These are phyloP conservation scores for Molossus alvarezi DNA, from an alignment of 2,797 vertebrate genomes.

Conservation along the genomic window DNA sequence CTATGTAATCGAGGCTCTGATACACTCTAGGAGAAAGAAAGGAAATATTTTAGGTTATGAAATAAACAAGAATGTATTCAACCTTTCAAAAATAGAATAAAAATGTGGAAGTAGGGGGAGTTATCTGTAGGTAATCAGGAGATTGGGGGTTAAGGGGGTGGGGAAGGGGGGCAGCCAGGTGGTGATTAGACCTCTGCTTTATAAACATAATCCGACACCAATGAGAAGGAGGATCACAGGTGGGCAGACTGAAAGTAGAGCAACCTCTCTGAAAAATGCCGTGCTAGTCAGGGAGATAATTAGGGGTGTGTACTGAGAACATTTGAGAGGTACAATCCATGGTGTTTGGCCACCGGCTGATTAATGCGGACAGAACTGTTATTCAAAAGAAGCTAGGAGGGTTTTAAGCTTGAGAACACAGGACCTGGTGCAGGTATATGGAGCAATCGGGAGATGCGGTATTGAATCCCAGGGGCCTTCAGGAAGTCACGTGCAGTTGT, in stretches of 20 bases:
- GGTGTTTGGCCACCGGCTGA: not conserved
- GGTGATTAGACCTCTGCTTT: not conserved
- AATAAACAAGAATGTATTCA: constrained; percentile 61
- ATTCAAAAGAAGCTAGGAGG: not conserved
- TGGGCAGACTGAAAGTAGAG: not conserved
- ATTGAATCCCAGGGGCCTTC: not conserved
- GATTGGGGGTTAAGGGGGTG: not conserved
- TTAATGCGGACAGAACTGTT: not conserved
- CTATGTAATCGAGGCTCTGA: constrained; percentile 93
- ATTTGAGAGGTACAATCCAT: not conserved
- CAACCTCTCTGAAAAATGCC: not conserved
- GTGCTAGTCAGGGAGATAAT: not conserved
- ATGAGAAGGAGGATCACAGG: not conserved
- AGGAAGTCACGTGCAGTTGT: not conserved
- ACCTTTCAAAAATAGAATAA: constrained; percentile 34
- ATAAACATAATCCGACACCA: not conserved
- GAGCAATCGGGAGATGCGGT: not conserved
- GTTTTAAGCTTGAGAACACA: not conserved
- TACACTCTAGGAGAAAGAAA: constrained; percentile 92
- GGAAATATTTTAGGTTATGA: constrained; percentile 65
- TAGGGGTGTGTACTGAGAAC: not conserved
- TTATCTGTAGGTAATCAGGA: not conserved
- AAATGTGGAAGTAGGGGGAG: not conserved
- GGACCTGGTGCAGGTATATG: not conserved
- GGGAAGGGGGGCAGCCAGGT: not conserved